Percentiles rank a stretch among this genome's conserved stretches.
phyloP scores from a whole-genome alignment of 2,113 vertebrate genomes.

The Dendrocopos noguchii region DNA sequence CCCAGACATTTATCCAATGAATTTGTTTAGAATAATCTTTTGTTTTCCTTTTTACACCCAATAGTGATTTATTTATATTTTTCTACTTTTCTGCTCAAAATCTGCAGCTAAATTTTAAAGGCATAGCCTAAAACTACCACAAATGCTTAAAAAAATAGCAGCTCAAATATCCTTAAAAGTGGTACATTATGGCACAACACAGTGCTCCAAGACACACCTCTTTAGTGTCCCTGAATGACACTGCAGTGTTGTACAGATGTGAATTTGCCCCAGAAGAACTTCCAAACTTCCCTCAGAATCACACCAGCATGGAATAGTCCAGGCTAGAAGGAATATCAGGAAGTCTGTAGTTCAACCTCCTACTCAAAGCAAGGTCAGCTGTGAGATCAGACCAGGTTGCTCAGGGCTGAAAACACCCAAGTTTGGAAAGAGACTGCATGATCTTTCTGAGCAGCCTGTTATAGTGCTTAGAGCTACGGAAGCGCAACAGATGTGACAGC shows the following conservation, averaged over 20 bases:
- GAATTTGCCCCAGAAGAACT: background rate
- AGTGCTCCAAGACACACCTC: background rate
- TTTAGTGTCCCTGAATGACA: background rate
- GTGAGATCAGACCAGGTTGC: background rate
- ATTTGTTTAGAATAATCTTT: too few species aligned
- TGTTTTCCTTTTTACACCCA: too few species aligned
- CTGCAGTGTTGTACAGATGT: fast-evolving
- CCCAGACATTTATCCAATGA: too few species aligned
- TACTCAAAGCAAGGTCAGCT: background rate
- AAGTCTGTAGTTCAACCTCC: background rate
- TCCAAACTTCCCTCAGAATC: background rate
- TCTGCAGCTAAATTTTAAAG: too few species aligned
- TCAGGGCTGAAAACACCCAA: background rate
- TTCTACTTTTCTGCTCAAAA: too few species aligned
- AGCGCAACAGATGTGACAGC: background rate
- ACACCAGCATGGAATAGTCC: background rate
- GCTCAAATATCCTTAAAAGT: background rate
- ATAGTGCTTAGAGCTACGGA: background rate
- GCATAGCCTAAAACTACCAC: too few species aligned
- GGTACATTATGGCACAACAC: background rate
- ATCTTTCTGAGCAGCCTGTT: background rate
- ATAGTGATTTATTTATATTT: too few species aligned
- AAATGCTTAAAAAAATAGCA: background rate
- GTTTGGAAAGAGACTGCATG: background rate
- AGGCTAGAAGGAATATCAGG: too few species aligned